Evolutionary conservation across 2,797 vertebrate species (phyloP).

Genomic region (Limnodromus scolopaceus): DNA sequence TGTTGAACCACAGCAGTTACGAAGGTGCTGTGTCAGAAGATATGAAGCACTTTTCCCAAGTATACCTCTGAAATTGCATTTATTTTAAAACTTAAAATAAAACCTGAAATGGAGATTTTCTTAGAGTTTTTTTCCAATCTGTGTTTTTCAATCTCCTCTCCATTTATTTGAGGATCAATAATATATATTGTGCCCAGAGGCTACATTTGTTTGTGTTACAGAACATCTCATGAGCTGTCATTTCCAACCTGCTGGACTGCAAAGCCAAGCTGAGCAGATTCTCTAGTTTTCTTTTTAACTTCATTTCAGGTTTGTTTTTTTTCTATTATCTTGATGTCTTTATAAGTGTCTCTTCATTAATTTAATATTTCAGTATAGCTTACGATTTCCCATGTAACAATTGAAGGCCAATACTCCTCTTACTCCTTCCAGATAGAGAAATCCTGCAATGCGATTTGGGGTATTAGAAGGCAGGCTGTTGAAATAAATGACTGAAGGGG

Average conservation of each 20-base stretch:
- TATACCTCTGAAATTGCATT: neutral
- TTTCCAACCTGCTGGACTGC: conserved; percentile 60
- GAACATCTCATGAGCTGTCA: conserved; percentile 52
- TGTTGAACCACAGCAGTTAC: conserved; percentile 43
- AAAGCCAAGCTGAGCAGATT: conserved; percentile 52
- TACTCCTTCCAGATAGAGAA: neutral
- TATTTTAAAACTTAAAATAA: conserved; percentile 32
- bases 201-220: conserved; percentile 68
- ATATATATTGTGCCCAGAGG: conserved; percentile 28
- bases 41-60: conserved; percentile 6
- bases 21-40: conserved; percentile 57
- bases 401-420: neutral
- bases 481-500: neutral
- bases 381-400: neutral
- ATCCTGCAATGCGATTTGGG: neutral
- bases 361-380: neutral
- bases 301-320: conserved; percentile 4
- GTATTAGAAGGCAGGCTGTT: neutral
- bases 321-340: conserved; percentile 5
- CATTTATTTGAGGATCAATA: conserved; percentile 65
- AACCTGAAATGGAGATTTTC: conserved; percentile 36
- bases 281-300: conserved; percentile 62
- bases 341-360: conserved; percentile 20
- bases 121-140: conserved; percentile 44
- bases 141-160: conserved; percentile 62